Evolutionary conservation across 2,113 vertebrate species (phyloP).

Genomic region (Tachysurus fulvidraco): DNA sequence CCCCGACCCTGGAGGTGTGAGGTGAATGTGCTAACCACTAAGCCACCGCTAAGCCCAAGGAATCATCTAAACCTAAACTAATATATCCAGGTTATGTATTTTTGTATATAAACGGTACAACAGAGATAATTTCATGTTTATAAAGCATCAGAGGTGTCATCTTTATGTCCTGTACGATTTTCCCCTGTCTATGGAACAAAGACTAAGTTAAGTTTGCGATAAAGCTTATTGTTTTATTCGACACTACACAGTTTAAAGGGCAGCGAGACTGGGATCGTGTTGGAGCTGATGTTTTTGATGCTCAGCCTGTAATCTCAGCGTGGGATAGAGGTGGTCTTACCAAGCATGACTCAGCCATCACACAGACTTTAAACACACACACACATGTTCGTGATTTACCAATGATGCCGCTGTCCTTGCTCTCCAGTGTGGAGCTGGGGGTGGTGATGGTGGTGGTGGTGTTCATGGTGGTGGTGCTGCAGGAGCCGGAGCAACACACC

Average conservation of each 20-base stretch:
- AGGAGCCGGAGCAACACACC: conserved; percentile 70
- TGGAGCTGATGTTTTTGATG: conserved; percentile 14
- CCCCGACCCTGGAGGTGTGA: no score
- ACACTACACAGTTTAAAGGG: not conserved
- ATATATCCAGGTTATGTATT: no score
- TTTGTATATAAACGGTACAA: no score
- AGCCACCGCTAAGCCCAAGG: no score
- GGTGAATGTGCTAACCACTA: no score
- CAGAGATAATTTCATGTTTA: no score
- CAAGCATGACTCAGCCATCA: conserved; percentile 11
- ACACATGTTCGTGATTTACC: conserved; percentile 71
- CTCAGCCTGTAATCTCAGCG: conserved; percentile 13
- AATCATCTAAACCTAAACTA: no score
- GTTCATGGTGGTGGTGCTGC: conserved; percentile 86
- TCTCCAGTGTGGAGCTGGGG: conserved; percentile 95
- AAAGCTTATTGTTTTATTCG: not conserved
- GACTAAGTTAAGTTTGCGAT: not conserved
- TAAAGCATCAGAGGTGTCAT: not conserved
- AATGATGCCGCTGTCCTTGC: conserved; percentile 98
- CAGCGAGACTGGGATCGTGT: not conserved
- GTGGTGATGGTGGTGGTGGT: conserved; percentile 85
- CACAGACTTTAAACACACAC: not conserved
- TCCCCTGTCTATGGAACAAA: no score
- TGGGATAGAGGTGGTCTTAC: conserved; percentile 23
- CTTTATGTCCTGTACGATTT: no score